Evolutionary conservation across 2,888 invertebrate species (phyloP), one percentile per base, ranked within the genome.

Genomic region (Metacarcinus magister): DNA sequence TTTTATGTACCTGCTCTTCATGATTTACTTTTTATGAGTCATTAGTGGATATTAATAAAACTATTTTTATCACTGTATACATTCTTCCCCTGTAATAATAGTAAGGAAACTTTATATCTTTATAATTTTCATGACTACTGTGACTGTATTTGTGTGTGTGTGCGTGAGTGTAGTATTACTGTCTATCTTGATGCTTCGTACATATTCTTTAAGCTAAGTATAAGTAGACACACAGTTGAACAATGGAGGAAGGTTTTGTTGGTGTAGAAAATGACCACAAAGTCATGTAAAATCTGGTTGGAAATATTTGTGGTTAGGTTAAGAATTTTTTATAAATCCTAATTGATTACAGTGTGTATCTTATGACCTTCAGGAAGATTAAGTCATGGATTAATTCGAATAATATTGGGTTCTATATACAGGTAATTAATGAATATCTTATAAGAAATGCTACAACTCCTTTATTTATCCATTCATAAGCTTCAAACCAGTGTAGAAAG

Each of bases 21-120:
- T 67, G 44, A 60, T 93, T 60, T 93, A 32, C 60, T 39, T 60
- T 39, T 93, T 93, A 92, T 0, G 28, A 93, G 93, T 93, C 60
- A 93, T 60, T 32, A 60, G 60, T 46, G 8, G 93, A 60, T 93
- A 93, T 93, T 93, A 93, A 93, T 93, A 93, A 92, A 93, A 60
- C 67, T 93, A 93, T 93, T 93, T 93, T 93, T 93, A 93, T 93
- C 93, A 93, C 39, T 93, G 16, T 43, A 44, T 90, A 39, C 90
- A 44, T 90, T 90, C 28, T 44, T 90, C n/a, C 90, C 44, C 44
- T 43, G 43, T 19, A 90, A 23, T 90, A 43, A 43, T 4, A 75
- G 28, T n/a, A 28, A 75, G 28, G 43, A 32, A 43, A 43, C 89
- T 39, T 89, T n/a, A 89, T 5, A 60, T 19, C 23, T 60, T 4